A percentile compares a stretch with the other conserved stretches of the same genome.
phyloP scores from a whole-genome alignment of 2,113 vertebrate species.

The Chelonoidis abingdonii region DNA sequence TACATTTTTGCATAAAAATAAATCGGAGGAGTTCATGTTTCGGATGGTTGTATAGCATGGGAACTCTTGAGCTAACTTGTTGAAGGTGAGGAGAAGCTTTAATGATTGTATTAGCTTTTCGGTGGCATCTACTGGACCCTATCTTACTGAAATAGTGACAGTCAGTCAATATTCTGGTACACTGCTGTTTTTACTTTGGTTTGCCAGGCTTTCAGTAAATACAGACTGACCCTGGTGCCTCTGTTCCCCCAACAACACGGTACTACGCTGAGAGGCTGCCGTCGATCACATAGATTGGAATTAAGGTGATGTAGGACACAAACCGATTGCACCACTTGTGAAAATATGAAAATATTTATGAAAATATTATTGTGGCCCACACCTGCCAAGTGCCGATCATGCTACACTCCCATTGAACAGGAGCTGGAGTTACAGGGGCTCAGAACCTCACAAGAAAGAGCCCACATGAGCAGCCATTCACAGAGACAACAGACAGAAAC shows the following conservation, averaged over 20 bases:
- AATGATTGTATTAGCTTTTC: fast-evolving
- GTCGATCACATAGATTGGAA: neutral
- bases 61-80: neutral
- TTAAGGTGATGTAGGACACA: neutral
- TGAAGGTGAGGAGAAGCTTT: neutral
- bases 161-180: neutral
- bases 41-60: neutral
- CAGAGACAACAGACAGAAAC: neutral
- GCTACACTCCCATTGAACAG: neutral
- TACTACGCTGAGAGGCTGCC: neutral
- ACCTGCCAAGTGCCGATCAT: neutral
- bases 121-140: fast-evolving
- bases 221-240: neutral
- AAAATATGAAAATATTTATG: neutral
- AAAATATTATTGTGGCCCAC: neutral
- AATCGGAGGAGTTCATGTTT: fast-evolving
- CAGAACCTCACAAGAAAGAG: neutral
- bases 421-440: neutral
- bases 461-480: neutral
- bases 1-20: neutral
- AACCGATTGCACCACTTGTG: neutral
- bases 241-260: neutral
- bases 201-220: fast-evolving
- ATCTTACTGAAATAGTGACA: fast-evolving
- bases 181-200: fast-evolving